phyloP scores from a whole-genome alignment of 2,113 vertebrate genomes.

The Erythrolamprus reginae region DNA sequence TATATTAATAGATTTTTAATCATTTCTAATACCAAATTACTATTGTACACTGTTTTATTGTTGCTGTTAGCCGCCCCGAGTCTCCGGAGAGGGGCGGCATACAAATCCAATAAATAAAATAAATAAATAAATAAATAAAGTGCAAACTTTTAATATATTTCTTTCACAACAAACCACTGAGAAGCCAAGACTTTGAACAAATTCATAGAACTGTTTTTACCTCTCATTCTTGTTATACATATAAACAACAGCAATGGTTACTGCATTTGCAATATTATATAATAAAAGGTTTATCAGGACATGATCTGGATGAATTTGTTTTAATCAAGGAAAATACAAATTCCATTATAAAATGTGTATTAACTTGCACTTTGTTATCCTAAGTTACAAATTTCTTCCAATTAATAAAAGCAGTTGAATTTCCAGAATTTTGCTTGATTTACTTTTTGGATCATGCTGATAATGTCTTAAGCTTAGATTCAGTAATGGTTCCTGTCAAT shows the following conservation, averaged over 20 bases:
- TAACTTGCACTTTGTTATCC: not conserved
- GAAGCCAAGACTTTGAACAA: not conserved
- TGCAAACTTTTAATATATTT: not conserved
- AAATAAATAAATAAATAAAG: no score
- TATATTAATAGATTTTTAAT: no score
- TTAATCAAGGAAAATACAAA: not conserved
- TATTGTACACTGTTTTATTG: no score
- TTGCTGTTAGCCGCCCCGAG: no score
- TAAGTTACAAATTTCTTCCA: accelerated
- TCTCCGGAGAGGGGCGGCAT: no score
- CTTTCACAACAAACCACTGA: not conserved
- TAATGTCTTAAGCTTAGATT: not conserved
- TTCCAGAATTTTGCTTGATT: not conserved
- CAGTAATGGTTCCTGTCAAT: not conserved
- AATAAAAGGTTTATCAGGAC: not conserved
- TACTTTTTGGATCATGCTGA: not conserved
- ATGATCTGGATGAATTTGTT: conserved; percentile 1
- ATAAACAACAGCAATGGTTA: not conserved
- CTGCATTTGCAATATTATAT: not conserved
- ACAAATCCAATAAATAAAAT: no score
- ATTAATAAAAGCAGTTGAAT: not conserved
- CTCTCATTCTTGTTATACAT: accelerated
- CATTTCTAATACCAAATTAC: no score
- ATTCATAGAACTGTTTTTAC: not conserved
- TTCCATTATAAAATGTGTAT: not conserved